Evolutionary conservation across 2,888 invertebrate species (phyloP).

Genomic region (Volucella bombylans): DNA sequence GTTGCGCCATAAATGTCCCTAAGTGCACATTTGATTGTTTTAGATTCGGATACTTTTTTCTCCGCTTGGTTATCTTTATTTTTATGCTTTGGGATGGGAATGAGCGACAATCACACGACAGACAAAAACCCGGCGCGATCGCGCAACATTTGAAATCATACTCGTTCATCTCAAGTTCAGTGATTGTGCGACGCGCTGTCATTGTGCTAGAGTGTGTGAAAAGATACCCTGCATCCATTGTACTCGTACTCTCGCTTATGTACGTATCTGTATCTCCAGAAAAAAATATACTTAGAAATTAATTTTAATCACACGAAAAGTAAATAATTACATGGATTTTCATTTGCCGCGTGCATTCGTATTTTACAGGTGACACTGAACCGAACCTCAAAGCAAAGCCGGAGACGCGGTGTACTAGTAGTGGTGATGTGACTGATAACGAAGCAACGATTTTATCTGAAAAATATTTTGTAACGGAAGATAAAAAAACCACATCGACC

Average conservation of each 20-base stretch:
- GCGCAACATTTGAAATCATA: neutral
- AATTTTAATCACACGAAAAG: slow-evolving; percentile 64
- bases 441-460: slow-evolving; percentile 60
- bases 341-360: slow-evolving; percentile 39
- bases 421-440: slow-evolving; percentile 58
- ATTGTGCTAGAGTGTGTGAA: slow-evolving; percentile 61
- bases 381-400: slow-evolving; percentile 33
- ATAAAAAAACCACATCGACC: slow-evolving; percentile 18
- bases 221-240: slow-evolving; percentile 54
- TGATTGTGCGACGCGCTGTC: slow-evolving; percentile 41
- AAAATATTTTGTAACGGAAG: slow-evolving; percentile 44
- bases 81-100: slow-evolving; percentile 49
- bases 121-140: neutral
- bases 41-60: slow-evolving; percentile 30
- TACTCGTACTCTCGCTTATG: slow-evolving; percentile 6
- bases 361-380: slow-evolving; percentile 62
- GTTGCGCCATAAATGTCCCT: slow-evolving; percentile 59
- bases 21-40: slow-evolving; percentile 70
- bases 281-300: slow-evolving; percentile 40
- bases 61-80: slow-evolving; percentile 42
- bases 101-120: slow-evolving; percentile 9
- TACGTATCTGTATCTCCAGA: neutral
- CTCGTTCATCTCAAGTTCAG: slow-evolving; percentile 55
- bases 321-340: slow-evolving; percentile 58
- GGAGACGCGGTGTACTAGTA: slow-evolving; percentile 9